A percentile compares a stretch with the other conserved stretches of the same genome.
Conservation (phyloP, 2,113 vertebrate species). For the Myocastor coypus region DNA sequence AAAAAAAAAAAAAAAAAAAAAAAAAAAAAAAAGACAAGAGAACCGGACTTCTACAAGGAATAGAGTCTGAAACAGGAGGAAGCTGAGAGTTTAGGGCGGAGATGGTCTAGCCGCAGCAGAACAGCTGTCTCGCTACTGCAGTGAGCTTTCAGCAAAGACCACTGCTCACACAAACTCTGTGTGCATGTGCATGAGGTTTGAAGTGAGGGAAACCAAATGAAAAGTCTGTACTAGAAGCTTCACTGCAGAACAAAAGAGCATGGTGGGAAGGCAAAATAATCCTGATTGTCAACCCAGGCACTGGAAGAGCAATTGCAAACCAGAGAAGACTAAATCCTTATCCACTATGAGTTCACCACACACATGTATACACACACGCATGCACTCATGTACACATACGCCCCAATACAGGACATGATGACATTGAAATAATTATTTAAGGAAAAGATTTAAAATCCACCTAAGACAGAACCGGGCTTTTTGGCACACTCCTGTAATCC, state of each 20-base stretch:
- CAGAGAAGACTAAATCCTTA: background rate
- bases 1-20: too few species aligned
- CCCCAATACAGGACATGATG: background rate
- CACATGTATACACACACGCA: background rate
- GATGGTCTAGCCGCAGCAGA: rapidly evolving
- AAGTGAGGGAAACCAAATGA: background rate
- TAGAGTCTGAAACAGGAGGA: background rate
- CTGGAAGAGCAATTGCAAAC: background rate
- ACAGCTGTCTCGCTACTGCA: background rate
- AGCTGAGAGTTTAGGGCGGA: background rate
- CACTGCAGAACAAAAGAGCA: background rate
- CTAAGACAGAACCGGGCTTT: too few species aligned
- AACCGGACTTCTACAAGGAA: background rate
- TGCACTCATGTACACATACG: background rate
- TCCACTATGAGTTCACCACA: background rate
- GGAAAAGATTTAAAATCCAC: constrained; percentile 49
- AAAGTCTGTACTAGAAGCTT: constrained; percentile 5
- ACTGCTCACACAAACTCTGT: background rate
- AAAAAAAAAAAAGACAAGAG: too few species aligned
- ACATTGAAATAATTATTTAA: constrained; percentile 27
- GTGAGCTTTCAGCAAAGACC: background rate
- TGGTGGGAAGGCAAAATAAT: background rate
- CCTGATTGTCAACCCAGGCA: background rate
- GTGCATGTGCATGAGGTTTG: background rate
- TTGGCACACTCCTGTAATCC: too few species aligned